Evolutionary conservation across 2,888 invertebrate species (phyloP).

Genomic region (Brenthis daphne): DNA sequence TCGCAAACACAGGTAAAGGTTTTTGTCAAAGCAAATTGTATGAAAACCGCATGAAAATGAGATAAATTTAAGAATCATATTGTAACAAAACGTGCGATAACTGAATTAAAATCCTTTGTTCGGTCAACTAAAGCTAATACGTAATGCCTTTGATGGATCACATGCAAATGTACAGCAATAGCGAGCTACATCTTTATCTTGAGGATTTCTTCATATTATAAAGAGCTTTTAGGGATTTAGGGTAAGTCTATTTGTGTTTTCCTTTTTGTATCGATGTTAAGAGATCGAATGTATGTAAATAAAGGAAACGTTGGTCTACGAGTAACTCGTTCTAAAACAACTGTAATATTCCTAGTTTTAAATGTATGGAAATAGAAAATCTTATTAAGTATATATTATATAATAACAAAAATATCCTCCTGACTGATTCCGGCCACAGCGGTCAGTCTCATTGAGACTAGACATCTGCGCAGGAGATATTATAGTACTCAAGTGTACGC

Average conservation of each 20-base stretch:
- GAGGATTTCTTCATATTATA: conserved; percentile 35
- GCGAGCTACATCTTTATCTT: conserved; percentile 31
- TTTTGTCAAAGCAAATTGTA: conserved; percentile 66
- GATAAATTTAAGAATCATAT: conserved; percentile 63
- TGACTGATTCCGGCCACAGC: no score
- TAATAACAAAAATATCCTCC: no score
- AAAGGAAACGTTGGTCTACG: not conserved
- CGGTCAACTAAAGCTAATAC: conserved; percentile 54
- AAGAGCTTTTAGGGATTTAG: conserved; percentile 34
- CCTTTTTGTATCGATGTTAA: conserved; percentile 21
- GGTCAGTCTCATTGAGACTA: no score
- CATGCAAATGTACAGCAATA: conserved; percentile 29
- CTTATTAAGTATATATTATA: no score
- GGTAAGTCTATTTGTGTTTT: conserved; percentile 32
- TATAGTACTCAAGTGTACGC: no score
- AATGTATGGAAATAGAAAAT: no score
- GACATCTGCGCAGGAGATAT: no score
- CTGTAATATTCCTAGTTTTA: no score
- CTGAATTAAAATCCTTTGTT: conserved; percentile 75
- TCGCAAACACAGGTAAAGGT: conserved; percentile 56
- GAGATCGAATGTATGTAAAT: conserved; percentile 2
- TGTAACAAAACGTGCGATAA: conserved; percentile 70
- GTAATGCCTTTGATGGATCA: conserved; percentile 67
- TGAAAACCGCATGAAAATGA: conserved; percentile 57
- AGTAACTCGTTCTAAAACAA: no score